Base-by-base conservation (phyloP, 2,113 vertebrate genomes). In the Nematolebias whitei region DNA sequence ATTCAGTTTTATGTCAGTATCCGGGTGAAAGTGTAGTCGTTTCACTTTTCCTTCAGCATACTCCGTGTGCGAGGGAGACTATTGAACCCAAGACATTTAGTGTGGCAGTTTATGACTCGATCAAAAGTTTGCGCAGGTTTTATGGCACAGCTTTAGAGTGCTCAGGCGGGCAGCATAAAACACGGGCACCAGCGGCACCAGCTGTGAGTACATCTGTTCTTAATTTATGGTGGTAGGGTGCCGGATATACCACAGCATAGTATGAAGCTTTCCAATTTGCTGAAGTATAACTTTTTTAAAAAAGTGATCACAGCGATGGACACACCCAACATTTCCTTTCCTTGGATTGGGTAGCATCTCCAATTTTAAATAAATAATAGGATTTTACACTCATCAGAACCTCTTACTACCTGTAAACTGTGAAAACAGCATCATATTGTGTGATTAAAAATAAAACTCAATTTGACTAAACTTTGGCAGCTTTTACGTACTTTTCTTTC, bases 191-290 rank as follows among this genome's bases (percentile, higher is more conserved):
- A 49, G 52, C 22, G 2, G 24, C 64, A 47, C 68, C 78, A 73
- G 78, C 80, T 80, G 82, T 71, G 64, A 69, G 41, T 44, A 71
- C 83, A 79, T 74, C 77, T 84, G 83, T 41, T 61, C 48, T 29
- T 59, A 62, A 51, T 67, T 74, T 58, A 58, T 62, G 32, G 5
- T 10, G 32, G 32, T 10, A 10, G 32, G 10, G 9, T 35, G 32
- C 32, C 10, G 32, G 32, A 35, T 9, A 9, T 10, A 10, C 32
- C 9, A 10, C 32, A 35, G 32, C 5, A 35, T 35, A 2, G 32
- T 29, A 7, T 4, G 26, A 29, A 29, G 26, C 26, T n/a, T n/a
- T 15, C 54, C 45, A 24, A 62, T 49, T 22, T 40, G 51, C 4
- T 4, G 13, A 19, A n/a, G n/a, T n/a, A n/a, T 1, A 45, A n/a